Conservation (phyloP, 2,797 vertebrate species). For the Aulostomus chinensis region DNA sequence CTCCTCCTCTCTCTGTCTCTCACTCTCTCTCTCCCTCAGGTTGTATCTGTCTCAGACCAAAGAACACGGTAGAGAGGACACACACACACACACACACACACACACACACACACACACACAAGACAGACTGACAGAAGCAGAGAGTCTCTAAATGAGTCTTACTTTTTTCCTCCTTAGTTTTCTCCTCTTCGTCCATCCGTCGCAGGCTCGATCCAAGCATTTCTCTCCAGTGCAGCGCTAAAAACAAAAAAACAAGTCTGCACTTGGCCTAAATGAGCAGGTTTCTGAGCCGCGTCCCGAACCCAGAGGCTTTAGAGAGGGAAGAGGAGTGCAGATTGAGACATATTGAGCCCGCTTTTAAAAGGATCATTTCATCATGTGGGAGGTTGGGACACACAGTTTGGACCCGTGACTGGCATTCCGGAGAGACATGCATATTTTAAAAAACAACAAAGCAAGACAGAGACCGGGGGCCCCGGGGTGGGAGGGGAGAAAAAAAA, state of each 20-base stretch:
- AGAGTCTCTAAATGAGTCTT: constrained; percentile 69
- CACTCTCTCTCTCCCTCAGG: constrained; percentile 61
- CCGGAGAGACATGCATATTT: constrained; percentile 99
- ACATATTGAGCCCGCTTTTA: constrained; percentile 98
- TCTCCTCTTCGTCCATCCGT: constrained; percentile 79
- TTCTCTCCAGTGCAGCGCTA: constrained; percentile 67
- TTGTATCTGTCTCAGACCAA: constrained; percentile 67
- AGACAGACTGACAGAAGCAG: constrained; percentile 16
- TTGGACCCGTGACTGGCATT: constrained; percentile 99
- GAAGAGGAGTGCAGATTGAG: constrained; percentile 98
- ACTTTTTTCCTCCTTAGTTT: constrained; percentile 71
- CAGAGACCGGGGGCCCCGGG: constrained; percentile 85
- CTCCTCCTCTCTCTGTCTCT: constrained; percentile 63
- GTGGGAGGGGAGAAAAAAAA: constrained; percentile 62
- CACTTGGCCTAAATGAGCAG: constrained; percentile 78
- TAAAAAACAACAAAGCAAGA: constrained; percentile 98
- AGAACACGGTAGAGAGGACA: constrained; percentile 56
- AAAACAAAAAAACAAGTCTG: constrained; percentile 63
- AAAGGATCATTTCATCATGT: constrained; percentile 98
- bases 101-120: constrained; percentile 13
- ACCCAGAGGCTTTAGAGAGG: constrained; percentile 86
- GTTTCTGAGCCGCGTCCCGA: constrained; percentile 84
- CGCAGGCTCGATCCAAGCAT: constrained; percentile 81
- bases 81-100: constrained; percentile 34
- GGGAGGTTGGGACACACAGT: constrained; percentile 98